Percentiles rank a stretch among this genome's conserved stretches.
Evolutionary conservation across 2,113 vertebrate species (phyloP).

Genomic region (Petaurus breviceps): DNA sequence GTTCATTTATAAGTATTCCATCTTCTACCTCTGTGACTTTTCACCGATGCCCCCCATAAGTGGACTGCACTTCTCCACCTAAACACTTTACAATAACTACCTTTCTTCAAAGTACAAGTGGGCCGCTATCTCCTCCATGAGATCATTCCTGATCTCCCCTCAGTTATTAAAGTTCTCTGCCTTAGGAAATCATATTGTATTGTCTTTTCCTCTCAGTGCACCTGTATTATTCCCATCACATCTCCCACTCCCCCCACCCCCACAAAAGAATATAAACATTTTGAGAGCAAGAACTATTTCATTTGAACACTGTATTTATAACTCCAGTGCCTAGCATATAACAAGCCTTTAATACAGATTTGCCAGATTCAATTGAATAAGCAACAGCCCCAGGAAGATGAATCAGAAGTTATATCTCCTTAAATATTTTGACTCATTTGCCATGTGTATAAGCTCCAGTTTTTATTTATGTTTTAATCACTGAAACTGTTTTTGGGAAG

Average conservation of each 20-base stretch:
- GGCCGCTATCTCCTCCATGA: background rate
- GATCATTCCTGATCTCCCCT: background rate
- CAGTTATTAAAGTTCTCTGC: background rate
- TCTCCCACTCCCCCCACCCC: background rate
- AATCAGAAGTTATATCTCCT: conserved; percentile 52
- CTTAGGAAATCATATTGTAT: background rate
- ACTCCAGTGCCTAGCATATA: background rate
- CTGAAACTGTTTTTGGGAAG: conserved; percentile 61
- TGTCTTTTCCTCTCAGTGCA: background rate
- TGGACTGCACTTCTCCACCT: background rate
- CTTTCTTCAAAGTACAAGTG: background rate
- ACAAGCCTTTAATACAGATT: background rate
- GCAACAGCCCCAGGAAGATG: conserved; percentile 9
- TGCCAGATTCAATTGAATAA: background rate
- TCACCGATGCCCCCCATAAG: background rate
- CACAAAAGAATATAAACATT: background rate
- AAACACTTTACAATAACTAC: no score
- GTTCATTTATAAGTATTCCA: background rate
- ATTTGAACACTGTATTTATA: background rate
- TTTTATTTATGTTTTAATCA: conserved; percentile 53
- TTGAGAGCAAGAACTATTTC: background rate
- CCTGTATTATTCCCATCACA: background rate
- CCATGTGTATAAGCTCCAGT: conserved; percentile 52
- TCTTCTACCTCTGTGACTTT: background rate
- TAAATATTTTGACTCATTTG: conserved; percentile 66